Evolutionary conservation across 2,797 vertebrate genomes (phyloP).

Genomic region (Poecilia gillii): DNA sequence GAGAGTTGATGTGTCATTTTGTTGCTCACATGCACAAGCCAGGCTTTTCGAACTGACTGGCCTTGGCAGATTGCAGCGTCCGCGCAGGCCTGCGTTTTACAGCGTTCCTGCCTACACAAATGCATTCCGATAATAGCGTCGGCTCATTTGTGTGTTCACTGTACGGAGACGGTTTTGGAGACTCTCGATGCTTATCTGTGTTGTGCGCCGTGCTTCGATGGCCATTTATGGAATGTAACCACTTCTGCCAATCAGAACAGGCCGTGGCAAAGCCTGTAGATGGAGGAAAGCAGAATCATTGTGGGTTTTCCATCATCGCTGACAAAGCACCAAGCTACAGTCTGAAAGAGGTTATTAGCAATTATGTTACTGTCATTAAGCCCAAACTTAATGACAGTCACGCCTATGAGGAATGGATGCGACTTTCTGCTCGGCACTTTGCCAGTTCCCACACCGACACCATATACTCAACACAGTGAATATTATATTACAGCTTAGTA

Average conservation of each 20-base stretch:
- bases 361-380: background rate
- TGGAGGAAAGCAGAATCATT: slow-evolving; percentile 27
- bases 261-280: slow-evolving; percentile 20
- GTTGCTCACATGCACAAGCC: slow-evolving; percentile 55
- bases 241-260: slow-evolving; percentile 28
- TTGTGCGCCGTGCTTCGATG: slow-evolving; percentile 28
- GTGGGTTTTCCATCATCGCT: background rate
- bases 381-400: background rate
- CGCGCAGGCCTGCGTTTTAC: slow-evolving; percentile 37
- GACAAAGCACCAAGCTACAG: slow-evolving; percentile 8
- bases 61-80: slow-evolving; percentile 58
- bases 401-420: background rate
- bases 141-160: slow-evolving; percentile 50
- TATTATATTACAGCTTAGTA: slow-evolving; percentile 12
- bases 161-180: slow-evolving; percentile 38
- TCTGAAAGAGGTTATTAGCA: slow-evolving; percentile 4
- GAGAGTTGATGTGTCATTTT: slow-evolving; percentile 70
- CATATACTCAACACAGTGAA: slow-evolving; percentile 11
- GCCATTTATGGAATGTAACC: slow-evolving; percentile 28
- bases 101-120: slow-evolving; percentile 57
- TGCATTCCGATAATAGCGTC: slow-evolving; percentile 26
- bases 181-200: slow-evolving; percentile 33
- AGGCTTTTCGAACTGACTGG: slow-evolving; percentile 53
- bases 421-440: background rate
- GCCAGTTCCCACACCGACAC: slow-evolving; percentile 36